Percentiles rank a stretch among this genome's conserved stretches.
Conservation (phyloP, 2,797 vertebrate species). For the Micropoecilia bifurca region DNA sequence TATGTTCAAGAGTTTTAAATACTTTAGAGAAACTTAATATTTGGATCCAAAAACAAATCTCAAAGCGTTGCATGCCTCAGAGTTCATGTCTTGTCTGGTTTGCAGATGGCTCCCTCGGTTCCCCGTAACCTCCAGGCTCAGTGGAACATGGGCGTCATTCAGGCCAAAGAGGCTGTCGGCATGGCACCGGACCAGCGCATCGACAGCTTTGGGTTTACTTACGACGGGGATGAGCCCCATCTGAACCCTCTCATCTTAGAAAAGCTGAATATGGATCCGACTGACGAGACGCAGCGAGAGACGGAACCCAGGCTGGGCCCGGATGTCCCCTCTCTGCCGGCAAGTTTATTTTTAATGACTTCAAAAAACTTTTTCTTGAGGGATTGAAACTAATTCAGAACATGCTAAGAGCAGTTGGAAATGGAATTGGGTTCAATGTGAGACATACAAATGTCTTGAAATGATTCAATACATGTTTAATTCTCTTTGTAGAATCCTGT, state of each 20-base stretch:
- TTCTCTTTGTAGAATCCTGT: constrained; percentile 56
- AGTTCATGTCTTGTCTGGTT: background rate
- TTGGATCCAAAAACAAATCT: background rate
- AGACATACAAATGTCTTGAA: background rate
- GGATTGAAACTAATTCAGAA: background rate
- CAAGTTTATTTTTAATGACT: constrained; percentile 16
- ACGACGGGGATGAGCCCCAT: constrained; percentile 86
- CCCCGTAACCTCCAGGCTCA: constrained; percentile 88
- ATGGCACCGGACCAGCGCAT: constrained; percentile 87
- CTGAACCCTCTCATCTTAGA: constrained; percentile 87
- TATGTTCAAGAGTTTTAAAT: background rate
- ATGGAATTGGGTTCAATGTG: background rate
- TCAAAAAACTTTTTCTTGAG: background rate
- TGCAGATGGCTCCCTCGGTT: constrained; percentile 79
- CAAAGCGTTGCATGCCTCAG: background rate
- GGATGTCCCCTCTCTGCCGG: constrained; percentile 58
- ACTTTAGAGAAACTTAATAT: background rate
- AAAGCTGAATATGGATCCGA: constrained; percentile 80
- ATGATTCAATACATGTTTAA: background rate
- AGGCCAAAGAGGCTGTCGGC: constrained; percentile 88
- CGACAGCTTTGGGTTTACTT: constrained; percentile 90
- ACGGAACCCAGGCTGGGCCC: constrained; percentile 50
- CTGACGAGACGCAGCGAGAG: constrained; percentile 7
- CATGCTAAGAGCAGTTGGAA: background rate
- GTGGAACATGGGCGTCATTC: constrained; percentile 90